Percentiles rank a stretch among this genome's conserved stretches.
Evolutionary conservation across 2,888 invertebrate genomes (phyloP).

Genomic region (Drosophila anceps): DNA sequence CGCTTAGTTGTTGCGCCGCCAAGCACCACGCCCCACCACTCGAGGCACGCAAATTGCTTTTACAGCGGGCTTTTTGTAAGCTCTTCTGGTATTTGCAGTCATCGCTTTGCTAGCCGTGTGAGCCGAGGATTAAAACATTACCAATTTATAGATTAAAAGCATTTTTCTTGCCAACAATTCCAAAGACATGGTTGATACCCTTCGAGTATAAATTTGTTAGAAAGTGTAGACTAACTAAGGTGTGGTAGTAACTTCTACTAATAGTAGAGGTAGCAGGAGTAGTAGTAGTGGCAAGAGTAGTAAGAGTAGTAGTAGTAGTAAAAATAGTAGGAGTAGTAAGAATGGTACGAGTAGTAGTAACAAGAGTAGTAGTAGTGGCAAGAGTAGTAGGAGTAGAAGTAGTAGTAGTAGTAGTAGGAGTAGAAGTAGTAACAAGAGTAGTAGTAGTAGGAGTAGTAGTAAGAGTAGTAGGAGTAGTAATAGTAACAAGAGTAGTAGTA

Average conservation of each 20-base stretch:
- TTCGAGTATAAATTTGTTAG: neutral
- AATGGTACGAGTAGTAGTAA: neutral
- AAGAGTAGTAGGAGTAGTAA: neutral
- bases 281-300: neutral
- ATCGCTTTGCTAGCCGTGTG: slow-evolving; percentile 10
- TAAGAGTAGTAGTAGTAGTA: too few species aligned
- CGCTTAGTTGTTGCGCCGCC: slow-evolving; percentile 46
- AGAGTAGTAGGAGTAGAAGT: neutral
- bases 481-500: neutral
- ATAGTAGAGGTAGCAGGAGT: neutral
- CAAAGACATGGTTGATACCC: neutral
- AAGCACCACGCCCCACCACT: slow-evolving; percentile 8
- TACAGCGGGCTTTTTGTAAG: slow-evolving; percentile 58
- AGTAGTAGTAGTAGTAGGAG: neutral
- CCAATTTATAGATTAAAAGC: slow-evolving; percentile 15
- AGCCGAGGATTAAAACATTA: slow-evolving; percentile 7
- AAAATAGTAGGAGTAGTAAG: neutral
- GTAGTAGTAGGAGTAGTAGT: neutral
- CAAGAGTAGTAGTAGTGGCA: neutral
- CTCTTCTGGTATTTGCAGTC: slow-evolving; percentile 41
- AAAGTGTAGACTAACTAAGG: neutral
- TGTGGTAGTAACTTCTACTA: neutral
- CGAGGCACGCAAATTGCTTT: slow-evolving; percentile 58
- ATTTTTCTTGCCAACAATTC: neutral
- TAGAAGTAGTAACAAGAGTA: neutral